Conservation (phyloP, 2,113 vertebrate species). For the Ceyx margarethae region DNA sequence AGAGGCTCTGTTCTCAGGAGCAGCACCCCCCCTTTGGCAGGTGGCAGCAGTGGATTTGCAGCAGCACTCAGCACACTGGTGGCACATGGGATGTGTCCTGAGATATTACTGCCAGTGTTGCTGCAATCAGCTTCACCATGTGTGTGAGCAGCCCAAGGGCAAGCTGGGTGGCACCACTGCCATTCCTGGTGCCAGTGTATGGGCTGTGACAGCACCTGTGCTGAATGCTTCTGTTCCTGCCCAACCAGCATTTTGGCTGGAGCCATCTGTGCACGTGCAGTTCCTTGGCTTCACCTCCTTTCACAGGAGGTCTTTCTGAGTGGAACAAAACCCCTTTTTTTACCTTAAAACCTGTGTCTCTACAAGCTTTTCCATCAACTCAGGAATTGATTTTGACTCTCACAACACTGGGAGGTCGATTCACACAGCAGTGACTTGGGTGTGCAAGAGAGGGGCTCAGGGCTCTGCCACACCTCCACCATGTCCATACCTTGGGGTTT, state of each 20-base stretch:
- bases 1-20: background rate
- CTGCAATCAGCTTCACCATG: background rate
- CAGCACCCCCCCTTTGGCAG: background rate
- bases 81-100: background rate
- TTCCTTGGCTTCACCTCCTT: background rate
- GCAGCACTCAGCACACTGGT: rapidly evolving
- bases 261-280: background rate
- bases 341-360: background rate
- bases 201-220: background rate
- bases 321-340: background rate
- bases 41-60: background rate
- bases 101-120: background rate
- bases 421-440: background rate
- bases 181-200: background rate
- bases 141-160: background rate
- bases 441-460: background rate
- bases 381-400: background rate
- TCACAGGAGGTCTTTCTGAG: background rate
- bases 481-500: background rate
- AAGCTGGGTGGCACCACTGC: background rate
- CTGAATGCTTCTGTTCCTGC: background rate
- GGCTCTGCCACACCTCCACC: background rate
- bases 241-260: background rate
- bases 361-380: background rate
- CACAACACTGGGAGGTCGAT: background rate